Conservation (phyloP, 2,888 invertebrate species). For the Thecophora atra region DNA sequence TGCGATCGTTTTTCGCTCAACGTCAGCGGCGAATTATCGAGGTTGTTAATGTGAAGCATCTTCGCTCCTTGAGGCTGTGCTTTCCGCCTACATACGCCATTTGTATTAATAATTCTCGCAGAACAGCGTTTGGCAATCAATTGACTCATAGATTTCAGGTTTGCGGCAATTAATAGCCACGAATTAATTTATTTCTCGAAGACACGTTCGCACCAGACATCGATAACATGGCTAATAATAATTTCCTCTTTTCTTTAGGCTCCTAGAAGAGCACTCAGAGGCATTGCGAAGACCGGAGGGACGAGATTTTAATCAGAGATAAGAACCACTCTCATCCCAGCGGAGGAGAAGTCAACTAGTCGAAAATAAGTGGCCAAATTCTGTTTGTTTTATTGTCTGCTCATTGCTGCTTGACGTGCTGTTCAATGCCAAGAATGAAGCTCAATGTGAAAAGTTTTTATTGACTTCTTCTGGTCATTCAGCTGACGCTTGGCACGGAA, state of each 20-base stretch:
- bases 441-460: conserved; percentile 14
- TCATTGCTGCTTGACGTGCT: conserved; percentile 32
- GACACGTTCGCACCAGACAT: too few relatives aligned
- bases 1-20: conserved; percentile 27
- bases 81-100: conserved; percentile 28
- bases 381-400: conserved; percentile 28
- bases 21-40: neutral
- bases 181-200: conserved; percentile 36
- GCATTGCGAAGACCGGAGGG: neutral
- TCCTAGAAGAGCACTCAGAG: too few relatives aligned
- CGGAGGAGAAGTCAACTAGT: neutral
- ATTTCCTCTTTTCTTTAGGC: too few relatives aligned
- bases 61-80: conserved; percentile 19
- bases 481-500: conserved; percentile 17
- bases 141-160: conserved; percentile 49
- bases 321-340: neutral
- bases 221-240: too few relatives aligned
- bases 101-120: conserved; percentile 31
- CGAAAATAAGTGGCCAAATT: conserved; percentile 34
- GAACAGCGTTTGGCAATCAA: conserved; percentile 50
- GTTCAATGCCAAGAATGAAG: conserved; percentile 34
- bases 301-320: neutral
- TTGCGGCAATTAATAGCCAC: conserved; percentile 42
- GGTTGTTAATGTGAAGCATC: neutral
- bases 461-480: conserved; percentile 33